Base-by-base conservation (phyloP, 2,888 invertebrate species). In the Argynnis bischoffii region DNA sequence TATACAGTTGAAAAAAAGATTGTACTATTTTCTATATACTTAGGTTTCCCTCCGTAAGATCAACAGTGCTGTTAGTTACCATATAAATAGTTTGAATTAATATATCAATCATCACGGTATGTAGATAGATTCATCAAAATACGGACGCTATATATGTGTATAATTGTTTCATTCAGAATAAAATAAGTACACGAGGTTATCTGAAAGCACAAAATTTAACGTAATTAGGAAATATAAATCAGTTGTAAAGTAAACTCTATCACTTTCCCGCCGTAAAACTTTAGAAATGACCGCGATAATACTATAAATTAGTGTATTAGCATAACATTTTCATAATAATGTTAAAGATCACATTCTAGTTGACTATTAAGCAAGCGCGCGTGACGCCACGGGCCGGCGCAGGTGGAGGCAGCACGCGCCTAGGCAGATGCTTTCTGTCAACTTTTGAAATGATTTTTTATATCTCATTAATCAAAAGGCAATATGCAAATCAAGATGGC, bases 261-360 rank as follows among this genome's bases (percentile, higher is more conserved):
- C 53, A 26, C 53, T 5, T 13, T 53, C 56, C 21, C 13, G 21
- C 26, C 8, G 18, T 21, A 21, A 41, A 21, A 57, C 47, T n/a
- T 21, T 15, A 8, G 15, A 18, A 57, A 57, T 47, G 47, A 26
- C 6, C 47, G 11, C 47, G 2, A 13, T 15, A 15, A n/a, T 47
- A 47, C 13, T 13, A 48, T n/a, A 6, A 48, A 59, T 21, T 59
- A 57, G 26, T 26, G 41, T n/a, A 64, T 57, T 57, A 46, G 51
- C 64, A 51, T 57, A 26, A 64, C 46, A 57, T 57, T 64, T 57
- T 53, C 51, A 65, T 65, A 65, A 64, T 64, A 21, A 56, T 50
- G 41, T 56, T 15, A 55, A 50, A 56, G 46, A 57, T 21, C 59
- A 59, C 26, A 48, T 47, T 47, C 21, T 26, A 26, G 26, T 46